Base-by-base conservation (phyloP, 2,888 invertebrate genomes). In the Limnephilus marmoratus region DNA sequence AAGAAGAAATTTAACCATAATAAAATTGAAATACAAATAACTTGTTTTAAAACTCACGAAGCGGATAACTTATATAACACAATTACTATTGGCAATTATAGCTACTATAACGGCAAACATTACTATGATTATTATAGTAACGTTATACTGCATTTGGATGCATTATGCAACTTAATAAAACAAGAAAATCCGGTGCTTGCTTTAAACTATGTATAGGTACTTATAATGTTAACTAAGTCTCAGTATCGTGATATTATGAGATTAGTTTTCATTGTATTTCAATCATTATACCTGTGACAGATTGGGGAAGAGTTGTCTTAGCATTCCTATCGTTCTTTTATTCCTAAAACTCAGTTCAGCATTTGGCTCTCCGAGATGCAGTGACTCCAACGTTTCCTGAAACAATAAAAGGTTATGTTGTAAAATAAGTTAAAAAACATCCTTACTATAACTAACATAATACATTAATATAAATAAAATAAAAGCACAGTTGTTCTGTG, bases 321-420 rank as follows among this genome's bases (percentile, higher is more conserved):
- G 96, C 94, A 98, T 96, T 94, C 98, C 98, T 94, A 98, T 97
- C 94, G 98, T 98, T 94, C 98, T 96, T 95, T 98, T 98, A 95
- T 97, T 97, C 94, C 98, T 96, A 94, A 97, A 97, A 95, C 97
- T 97, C 94, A 97, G 95, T 95, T 97, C 97, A 93, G 96, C 96
- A 95, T 97, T 97, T 93, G 97, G 96, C 94, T 97, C 97, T 94
- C 97, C 97, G 94, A 97, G 96, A 95, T 97, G 97, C 95, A 97
- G 95, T 93, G 97, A 97, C 94, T 97, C 96, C 94, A 97, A 96
- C 93, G 96, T 96, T 95, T 97, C 97, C 97, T 97, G 96, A 41
- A 89, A 89, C 41, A 85, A 85, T 11, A 29, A 82, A 1, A 68
- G 24, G 24, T 68, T 68, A 24, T n/a, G 24, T 7, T 2, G 24